Base-by-base conservation (phyloP, 2,113 vertebrate species). In the Pelodiscus sinensis region DNA sequence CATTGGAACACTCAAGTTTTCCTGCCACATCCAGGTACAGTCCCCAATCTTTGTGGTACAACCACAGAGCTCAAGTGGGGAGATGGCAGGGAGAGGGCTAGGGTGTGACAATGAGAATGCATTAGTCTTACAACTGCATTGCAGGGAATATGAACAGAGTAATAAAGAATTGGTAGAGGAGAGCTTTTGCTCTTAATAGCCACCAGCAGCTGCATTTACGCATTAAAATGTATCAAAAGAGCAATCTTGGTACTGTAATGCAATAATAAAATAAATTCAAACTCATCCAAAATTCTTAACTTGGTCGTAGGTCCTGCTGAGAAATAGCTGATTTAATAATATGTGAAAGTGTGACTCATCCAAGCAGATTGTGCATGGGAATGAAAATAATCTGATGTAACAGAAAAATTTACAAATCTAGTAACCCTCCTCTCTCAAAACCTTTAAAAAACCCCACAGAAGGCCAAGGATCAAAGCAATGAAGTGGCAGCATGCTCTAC, bases 371-470 rank as follows among this genome's bases (percentile, higher is more conserved):
- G 92, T 82, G 84, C 92, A 90, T 81, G 92, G 96, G 94, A 96
- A 81, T 92, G 91, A 96, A 96, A 94, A 57, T 84, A 95, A 93
- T 95, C 96, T 97, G 97, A 97, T 96, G 94, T 94, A 97, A 97
- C 92, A 97, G 94, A 94, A 96, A 95, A 96, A 94, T 97, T 97
- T 97, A 97, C 95, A 96, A 97, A 90, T 91, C 83, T 93, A 60
- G 93, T 96, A 96, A 95, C 94, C 86, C 94, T 93, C 94, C 89
- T 95, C 90, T 82, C 90, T 86, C 94, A 92, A 91, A 3, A 1
- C 93, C 96, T 94, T 81, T 91, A 92, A 96, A 96, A 97, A 44
- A 44, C 4, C 90, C 94, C 92, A 91, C 51, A 16, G 94, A 96
- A 97, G 95, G 96, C 94, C 96, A 93, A 51, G 86, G 97, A 97